phyloP scores from a whole-genome alignment of 2,797 vertebrate genomes.

The Sibirionetta formosa region DNA sequence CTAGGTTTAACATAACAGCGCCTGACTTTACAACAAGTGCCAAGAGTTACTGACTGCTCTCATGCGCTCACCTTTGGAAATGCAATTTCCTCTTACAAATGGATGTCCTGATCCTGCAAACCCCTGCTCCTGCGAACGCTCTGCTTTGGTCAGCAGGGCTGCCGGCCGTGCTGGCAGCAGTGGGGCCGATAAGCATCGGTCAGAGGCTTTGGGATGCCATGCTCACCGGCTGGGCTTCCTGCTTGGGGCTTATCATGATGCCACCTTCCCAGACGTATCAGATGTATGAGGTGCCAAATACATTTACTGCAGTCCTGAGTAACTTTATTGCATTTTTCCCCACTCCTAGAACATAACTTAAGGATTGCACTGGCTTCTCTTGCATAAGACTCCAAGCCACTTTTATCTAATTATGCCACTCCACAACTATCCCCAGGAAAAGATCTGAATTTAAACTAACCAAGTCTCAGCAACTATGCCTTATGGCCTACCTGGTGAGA shows the following conservation, averaged over 20 bases:
- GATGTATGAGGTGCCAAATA: background rate
- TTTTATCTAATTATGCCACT: background rate
- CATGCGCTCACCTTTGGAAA: background rate
- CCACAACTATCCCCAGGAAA: background rate
- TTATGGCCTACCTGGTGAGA: background rate
- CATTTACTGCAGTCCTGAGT: conserved; percentile 12
- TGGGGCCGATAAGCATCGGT: fast-evolving
- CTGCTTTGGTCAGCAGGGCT: background rate
- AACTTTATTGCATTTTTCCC: background rate
- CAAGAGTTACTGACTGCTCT: conserved; percentile 5
- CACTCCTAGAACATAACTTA: background rate
- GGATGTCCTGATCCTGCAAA: background rate
- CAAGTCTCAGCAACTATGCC: background rate
- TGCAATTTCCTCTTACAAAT: background rate
- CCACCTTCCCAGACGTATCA: conserved; percentile 2
- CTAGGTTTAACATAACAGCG: background rate
- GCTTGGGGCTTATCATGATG: background rate
- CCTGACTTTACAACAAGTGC: background rate
- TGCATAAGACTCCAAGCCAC: background rate
- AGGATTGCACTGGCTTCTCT: background rate
- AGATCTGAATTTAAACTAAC: background rate
- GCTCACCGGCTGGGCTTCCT: conserved; percentile 21
- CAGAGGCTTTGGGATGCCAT: background rate
- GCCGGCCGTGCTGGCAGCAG: background rate
- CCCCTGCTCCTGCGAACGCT: fast-evolving